A percentile compares a stretch with the other conserved stretches of the same genome.
Conservation (phyloP, 1,140 invertebrate genomes). For the Lucilia sericata region DNA sequence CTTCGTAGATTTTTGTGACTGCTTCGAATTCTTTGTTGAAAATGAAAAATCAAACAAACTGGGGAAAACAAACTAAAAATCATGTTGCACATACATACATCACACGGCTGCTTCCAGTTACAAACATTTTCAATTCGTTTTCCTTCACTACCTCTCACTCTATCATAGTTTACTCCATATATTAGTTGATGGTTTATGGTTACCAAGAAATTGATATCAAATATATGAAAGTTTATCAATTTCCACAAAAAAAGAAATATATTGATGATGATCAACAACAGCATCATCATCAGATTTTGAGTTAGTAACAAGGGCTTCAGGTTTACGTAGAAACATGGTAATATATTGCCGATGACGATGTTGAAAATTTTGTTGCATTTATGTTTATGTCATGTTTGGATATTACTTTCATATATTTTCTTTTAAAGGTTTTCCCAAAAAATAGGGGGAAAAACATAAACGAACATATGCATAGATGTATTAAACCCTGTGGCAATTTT, state of each 20-base stretch:
- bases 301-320: not conserved
- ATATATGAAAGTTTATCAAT: constrained; percentile 38
- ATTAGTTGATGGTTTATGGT: constrained; percentile 16
- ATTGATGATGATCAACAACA: constrained; percentile 21
- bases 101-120: not conserved
- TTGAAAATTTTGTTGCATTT: constrained; percentile 42
- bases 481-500: no score
- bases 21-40: not conserved
- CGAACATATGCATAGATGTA: no score
- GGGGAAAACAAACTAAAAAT: not conserved
- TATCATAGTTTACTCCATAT: not conserved
- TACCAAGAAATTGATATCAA: constrained; percentile 28
- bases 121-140: not conserved
- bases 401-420: constrained; percentile 22
- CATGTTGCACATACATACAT: not conserved
- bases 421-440: not conserved
- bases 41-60: constrained; percentile 16
- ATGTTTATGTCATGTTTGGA: constrained; percentile 42
- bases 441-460: no score
- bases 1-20: not conserved
- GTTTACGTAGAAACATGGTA: not conserved
- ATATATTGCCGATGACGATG: constrained; percentile 21
- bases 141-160: not conserved
- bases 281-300: not conserved
- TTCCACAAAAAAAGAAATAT: constrained; percentile 41